Base-by-base conservation (phyloP, 92 coral and sea anemone species). In the Galaxea fascicularis region DNA sequence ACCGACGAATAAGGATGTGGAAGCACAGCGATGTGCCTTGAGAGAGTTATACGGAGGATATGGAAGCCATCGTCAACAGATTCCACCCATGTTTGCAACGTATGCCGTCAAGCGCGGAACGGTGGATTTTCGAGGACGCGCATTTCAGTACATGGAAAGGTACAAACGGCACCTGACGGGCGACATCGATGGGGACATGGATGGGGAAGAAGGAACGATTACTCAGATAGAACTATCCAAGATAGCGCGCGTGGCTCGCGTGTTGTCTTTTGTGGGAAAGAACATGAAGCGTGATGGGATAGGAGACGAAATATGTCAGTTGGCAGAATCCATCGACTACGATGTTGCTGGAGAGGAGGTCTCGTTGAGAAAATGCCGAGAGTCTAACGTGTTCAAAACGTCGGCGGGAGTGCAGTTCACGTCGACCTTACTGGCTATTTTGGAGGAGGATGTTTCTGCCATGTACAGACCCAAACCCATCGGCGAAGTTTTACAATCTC, bases 201-300 rank as follows among this genome's bases (percentile, higher is more conserved):
- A 71, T 11, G 76, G 76, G 5, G 29, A 46, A 10, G 76, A 41
- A n/a, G 59, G 76, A 12, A 66, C 72, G 6, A 71, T 71, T 27
- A 24, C 76, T 4, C 76, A 71, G 76, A 44, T 71, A 8, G 76
- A 71, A 21, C 6, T 46, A 11, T 71, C 76, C 30, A 44, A 44
- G 22, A 58, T 71, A 21, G 21, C 59, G 4, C 15, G 18, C 17
- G 14, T 71, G 15, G 21, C 28, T 16, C 13, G 17, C 7, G 8
- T 41, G 56, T 4, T 71, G 56, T 71, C 76, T n/a, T 49, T 17
- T 13, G 29, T 71, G 0, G 0, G 4, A 0, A 4, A 4, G 0
- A 18, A 46, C 45, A 26, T 18, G 10, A 41, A 18, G 4, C 8
- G 0, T 2, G 58, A 71, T 14, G 59, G 28, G 7, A n/a, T 71